A percentile compares a stretch with the other conserved stretches of the same genome.
These are phyloP conservation scores for Sprattus sprattus DNA, from an alignment of 2,113 vertebrate genomes.

Conservation along the genomic window DNA sequence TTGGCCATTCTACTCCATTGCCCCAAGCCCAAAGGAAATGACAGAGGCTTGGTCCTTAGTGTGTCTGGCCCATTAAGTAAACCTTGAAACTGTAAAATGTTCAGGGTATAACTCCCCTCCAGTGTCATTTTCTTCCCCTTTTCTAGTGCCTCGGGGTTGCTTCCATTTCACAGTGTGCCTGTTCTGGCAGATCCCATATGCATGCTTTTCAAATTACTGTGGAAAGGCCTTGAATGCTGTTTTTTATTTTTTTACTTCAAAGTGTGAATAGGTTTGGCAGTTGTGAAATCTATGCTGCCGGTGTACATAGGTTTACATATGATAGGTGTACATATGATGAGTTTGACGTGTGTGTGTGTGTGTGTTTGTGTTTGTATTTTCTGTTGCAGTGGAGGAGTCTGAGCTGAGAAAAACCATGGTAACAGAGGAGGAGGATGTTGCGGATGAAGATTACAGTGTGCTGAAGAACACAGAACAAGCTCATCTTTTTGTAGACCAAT, in stretches of 20 bases:
- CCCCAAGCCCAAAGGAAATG: neutral
- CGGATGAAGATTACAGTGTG: constrained; percentile 51
- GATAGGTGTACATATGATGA: neutral
- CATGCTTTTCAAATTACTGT: neutral
- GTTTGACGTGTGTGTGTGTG: neutral
- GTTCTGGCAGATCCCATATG: neutral
- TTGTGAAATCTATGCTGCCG: neutral
- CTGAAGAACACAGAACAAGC: constrained; percentile 54
- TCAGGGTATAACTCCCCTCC: neutral
- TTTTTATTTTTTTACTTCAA: neutral
- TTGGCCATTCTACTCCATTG: neutral
- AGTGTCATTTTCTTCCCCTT: neutral
- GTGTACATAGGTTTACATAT: neutral
- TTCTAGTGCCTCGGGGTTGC: neutral
- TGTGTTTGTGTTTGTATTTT: neutral
- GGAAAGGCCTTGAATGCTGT: neutral
- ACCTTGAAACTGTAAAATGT: neutral
- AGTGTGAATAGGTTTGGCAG: neutral
- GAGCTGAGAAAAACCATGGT: constrained; percentile 50
- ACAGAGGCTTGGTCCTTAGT: neutral
- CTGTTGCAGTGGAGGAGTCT: constrained; percentile 48
- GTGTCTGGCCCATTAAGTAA: neutral
- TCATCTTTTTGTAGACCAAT: constrained; percentile 52
- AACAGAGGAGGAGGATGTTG: constrained; percentile 62
- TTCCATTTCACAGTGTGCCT: neutral